Conservation (phyloP, 2,888 invertebrate species). For the Anaspis maculata region DNA sequence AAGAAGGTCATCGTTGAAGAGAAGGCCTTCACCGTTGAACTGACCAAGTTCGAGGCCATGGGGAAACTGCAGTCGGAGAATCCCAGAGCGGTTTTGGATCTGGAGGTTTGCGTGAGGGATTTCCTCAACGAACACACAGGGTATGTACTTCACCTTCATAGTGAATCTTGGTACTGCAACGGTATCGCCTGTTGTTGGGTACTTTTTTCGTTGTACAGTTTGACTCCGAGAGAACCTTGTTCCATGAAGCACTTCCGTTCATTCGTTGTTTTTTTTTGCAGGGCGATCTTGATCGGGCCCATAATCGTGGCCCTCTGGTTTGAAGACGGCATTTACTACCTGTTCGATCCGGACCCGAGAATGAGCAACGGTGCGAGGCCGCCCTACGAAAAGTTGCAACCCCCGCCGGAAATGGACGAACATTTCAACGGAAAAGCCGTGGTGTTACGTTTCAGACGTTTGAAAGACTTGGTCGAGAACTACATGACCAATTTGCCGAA, state of each 20-base stretch:
- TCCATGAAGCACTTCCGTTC: no score
- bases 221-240: no score
- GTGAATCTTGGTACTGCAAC: no score
- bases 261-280: no score
- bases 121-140: constrained; percentile 36
- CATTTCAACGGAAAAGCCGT: no score
- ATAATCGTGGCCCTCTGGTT: constrained; percentile 39
- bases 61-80: constrained; percentile 33
- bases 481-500: constrained; percentile 37
- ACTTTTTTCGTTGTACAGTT: no score
- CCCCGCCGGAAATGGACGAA: no score
- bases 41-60: constrained; percentile 32
- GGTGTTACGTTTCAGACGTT: constrained; percentile 35
- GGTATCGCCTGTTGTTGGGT: no score
- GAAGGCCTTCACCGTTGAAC: constrained; percentile 26
- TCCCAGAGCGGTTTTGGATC: constrained; percentile 31
- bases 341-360: constrained; percentile 43
- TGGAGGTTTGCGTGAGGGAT: constrained; percentile 33
- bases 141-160: no score
- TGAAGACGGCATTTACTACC: constrained; percentile 38
- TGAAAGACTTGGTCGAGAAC: constrained; percentile 34
- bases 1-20: constrained; percentile 28
- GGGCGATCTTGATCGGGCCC: constrained; percentile 40
- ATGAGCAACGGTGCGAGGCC: constrained; percentile 30
- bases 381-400: no score